These are phyloP conservation scores for Microcaecilia unicolor DNA, from an alignment of 2,797 vertebrate genomes.

Conservation along the genomic window DNA sequence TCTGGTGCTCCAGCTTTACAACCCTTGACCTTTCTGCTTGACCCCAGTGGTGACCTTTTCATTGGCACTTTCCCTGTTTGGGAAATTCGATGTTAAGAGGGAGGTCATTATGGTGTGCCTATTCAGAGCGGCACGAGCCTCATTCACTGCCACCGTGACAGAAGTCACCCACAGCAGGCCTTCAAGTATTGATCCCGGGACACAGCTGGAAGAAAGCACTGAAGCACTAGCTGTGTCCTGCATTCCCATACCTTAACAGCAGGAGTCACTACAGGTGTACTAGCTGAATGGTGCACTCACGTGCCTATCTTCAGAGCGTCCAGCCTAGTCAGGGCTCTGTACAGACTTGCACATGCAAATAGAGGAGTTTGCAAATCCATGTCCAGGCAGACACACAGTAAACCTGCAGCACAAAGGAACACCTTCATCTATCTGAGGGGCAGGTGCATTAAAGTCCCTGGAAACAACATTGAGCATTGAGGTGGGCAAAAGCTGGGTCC, in stretches of 20 bases:
- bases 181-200: too few relatives aligned
- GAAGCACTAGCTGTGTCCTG: too few relatives aligned
- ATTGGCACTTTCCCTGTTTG: not conserved
- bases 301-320: not conserved
- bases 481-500: too few relatives aligned
- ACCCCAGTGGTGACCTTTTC: conserved; percentile 3
- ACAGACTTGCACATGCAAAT: not conserved
- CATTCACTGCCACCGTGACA: too few relatives aligned
- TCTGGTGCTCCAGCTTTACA: not conserved
- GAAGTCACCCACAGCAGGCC: too few relatives aligned
- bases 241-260: not conserved
- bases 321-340: not conserved
- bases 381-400: not conserved
- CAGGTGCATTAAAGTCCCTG: too few relatives aligned
- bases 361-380: not conserved
- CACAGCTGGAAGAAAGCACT: too few relatives aligned
- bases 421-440: too few relatives aligned
- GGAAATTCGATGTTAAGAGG: conserved; percentile 1
- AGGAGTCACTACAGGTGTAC: not conserved
- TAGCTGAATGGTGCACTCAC: not conserved
- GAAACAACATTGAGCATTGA: too few relatives aligned
- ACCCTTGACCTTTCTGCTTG: conserved; percentile 11
- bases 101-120: not conserved
- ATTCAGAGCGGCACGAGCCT: not conserved
- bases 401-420: too few relatives aligned